These are phyloP conservation scores for Coleophora deauratella DNA, from an alignment of 2,888 invertebrate species.

Conservation along the genomic window DNA sequence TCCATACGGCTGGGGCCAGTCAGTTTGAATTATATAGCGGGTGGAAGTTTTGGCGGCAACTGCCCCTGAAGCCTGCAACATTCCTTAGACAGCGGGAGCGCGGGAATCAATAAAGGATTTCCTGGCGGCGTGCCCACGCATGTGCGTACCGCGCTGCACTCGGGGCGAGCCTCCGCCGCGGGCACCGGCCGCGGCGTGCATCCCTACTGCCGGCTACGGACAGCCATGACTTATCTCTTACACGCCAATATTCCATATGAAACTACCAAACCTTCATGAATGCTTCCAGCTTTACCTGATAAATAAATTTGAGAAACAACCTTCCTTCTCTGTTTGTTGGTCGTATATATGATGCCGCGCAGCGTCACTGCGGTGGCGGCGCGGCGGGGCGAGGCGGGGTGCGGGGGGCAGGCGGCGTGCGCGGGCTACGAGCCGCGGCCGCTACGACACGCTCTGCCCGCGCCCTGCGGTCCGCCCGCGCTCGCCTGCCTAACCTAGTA, in stretches of 20 bases:
- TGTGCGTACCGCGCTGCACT: conserved; percentile 53
- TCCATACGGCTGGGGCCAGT: conserved; percentile 40
- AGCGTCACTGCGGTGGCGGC: conserved; percentile 60
- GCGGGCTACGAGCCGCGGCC: conserved; percentile 28
- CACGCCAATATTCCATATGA: too few relatives aligned
- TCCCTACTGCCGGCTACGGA: conserved; percentile 4
- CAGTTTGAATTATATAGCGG: conserved; percentile 55
- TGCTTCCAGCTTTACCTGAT: too few relatives aligned
- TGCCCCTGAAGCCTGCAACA: conserved; percentile 50
- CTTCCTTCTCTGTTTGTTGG: conserved; percentile 64
- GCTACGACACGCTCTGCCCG: conserved; percentile 41
- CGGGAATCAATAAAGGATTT: conserved; percentile 75
- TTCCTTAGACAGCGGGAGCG: conserved; percentile 68
- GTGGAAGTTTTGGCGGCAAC: conserved; percentile 58
- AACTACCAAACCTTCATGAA: too few relatives aligned
- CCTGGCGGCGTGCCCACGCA: conserved; percentile 72
- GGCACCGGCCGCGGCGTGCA: conserved; percentile 19
- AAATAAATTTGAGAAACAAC: conserved; percentile 68
- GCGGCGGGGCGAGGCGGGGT: conserved; percentile 22
- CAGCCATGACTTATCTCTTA: neutral
- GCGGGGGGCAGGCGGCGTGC: conserved; percentile 29
- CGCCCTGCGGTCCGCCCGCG: conserved; percentile 44
- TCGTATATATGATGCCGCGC: conserved; percentile 70
- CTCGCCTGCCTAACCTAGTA: conserved; percentile 29
- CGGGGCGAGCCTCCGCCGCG: conserved; percentile 20